These are phyloP conservation scores for Apocheima hispidaria DNA, from an alignment of 2,888 invertebrate species.

Conservation along the genomic window DNA sequence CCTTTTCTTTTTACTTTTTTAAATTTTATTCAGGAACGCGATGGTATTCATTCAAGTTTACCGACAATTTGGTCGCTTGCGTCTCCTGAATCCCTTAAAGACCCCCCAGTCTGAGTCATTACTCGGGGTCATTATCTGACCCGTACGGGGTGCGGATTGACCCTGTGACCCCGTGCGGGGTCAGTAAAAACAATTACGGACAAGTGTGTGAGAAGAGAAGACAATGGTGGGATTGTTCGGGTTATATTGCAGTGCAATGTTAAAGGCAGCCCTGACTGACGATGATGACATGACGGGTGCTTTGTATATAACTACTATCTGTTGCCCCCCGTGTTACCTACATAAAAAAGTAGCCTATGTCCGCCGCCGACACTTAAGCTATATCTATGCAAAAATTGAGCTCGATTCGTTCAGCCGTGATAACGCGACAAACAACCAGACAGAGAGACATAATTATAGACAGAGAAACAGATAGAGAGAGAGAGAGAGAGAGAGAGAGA, in stretches of 20 bases:
- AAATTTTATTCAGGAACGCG: background rate
- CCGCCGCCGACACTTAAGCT: too few relatives aligned
- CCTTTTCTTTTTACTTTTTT: background rate
- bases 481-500: too few relatives aligned
- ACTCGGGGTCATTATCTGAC: slow-evolving; percentile 32
- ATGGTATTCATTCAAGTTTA: background rate
- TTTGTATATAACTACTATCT: too few relatives aligned
- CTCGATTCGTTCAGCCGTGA: too few relatives aligned
- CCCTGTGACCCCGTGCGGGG: slow-evolving; percentile 29
- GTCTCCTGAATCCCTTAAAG: slow-evolving; percentile 13
- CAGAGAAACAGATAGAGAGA: too few relatives aligned
- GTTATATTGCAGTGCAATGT: background rate
- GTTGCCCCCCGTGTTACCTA: too few relatives aligned
- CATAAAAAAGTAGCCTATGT: too few relatives aligned
- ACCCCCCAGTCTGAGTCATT: slow-evolving; percentile 32
- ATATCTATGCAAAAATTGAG: too few relatives aligned
- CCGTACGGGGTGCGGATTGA: slow-evolving; percentile 37
- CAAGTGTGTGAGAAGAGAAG: slow-evolving; percentile 44
- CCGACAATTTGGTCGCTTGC: background rate
- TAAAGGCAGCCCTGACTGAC: background rate
- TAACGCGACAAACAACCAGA: too few relatives aligned
- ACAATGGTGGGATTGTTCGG: slow-evolving; percentile 38
- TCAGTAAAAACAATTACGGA: slow-evolving; percentile 48
- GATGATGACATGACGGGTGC: too few relatives aligned
- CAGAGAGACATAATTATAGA: too few relatives aligned